phyloP scores from a whole-genome alignment of 2,113 vertebrate genomes.

The Microtus oregoni region DNA sequence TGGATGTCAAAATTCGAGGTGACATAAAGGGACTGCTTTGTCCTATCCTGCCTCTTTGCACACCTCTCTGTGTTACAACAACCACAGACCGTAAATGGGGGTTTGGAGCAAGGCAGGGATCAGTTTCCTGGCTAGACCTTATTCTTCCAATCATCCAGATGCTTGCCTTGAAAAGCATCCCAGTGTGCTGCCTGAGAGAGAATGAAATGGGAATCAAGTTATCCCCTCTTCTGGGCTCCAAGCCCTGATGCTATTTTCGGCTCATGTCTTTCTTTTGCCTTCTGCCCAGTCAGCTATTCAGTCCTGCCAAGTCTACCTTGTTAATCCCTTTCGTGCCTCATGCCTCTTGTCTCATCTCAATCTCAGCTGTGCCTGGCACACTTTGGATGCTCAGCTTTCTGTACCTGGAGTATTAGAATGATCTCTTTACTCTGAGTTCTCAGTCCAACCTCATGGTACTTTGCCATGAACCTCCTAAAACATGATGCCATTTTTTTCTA shows the following conservation, averaged over 20 bases:
- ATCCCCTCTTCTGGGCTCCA: not conserved
- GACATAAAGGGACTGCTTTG: not conserved
- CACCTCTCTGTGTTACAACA: not conserved
- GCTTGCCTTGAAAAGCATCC: not conserved
- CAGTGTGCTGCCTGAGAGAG: not conserved
- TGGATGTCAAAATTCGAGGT: not conserved
- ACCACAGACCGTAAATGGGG: not conserved
- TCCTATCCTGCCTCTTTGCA: not conserved
- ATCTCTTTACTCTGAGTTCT: conserved; percentile 1
- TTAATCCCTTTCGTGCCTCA: not conserved
- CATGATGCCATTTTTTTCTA: not conserved
- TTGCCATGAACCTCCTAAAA: not conserved
- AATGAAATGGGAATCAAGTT: not conserved
- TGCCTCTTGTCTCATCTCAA: not conserved
- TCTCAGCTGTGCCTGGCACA: not conserved
- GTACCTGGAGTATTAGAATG: not conserved
- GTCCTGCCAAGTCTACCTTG: conserved; percentile 2
- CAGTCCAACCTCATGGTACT: not conserved
- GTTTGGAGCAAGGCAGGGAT: not conserved
- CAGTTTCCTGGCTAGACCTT: not conserved
- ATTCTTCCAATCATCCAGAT: not conserved
- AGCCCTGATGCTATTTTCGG: not conserved
- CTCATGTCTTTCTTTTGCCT: conserved; percentile 2
- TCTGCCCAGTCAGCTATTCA: not conserved
- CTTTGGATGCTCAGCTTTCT: not conserved